A percentile compares a stretch with the other conserved stretches of the same genome.
phyloP scores from a whole-genome alignment of 2,113 vertebrate genomes.

The Strix uralensis region DNA sequence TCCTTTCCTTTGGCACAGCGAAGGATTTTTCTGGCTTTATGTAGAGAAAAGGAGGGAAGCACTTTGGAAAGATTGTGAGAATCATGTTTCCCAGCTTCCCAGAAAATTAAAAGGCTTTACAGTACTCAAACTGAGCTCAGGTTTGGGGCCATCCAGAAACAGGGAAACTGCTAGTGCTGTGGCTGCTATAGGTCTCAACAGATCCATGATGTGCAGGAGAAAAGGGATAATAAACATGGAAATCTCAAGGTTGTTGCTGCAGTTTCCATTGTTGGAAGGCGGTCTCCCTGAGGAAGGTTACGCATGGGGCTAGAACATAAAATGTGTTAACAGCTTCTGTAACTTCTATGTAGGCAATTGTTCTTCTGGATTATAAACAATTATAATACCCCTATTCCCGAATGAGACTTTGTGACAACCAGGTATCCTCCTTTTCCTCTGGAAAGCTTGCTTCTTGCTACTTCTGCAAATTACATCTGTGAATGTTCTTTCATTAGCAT shows the following conservation, averaged over 20 bases:
- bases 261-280: neutral
- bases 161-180: neutral
- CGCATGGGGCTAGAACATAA: accelerated
- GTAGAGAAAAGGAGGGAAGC: neutral
- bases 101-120: neutral
- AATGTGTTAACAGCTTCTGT: neutral
- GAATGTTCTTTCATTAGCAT: neutral
- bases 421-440: neutral
- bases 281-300: neutral
- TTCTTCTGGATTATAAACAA: neutral
- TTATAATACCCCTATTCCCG: neutral
- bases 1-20: neutral
- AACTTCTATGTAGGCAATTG: neutral
- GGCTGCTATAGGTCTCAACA: neutral
- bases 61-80: neutral
- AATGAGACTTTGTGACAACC: neutral
- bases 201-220: neutral
- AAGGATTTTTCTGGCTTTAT: neutral
- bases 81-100: neutral
- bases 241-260: neutral
- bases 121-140: neutral
- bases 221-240: neutral
- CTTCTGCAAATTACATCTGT: neutral
- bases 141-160: neutral
- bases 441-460: neutral